A percentile compares a stretch with the other conserved stretches of the same genome.
Conservation (phyloP, 2,113 vertebrate species). For the Grammomys dolichurus region DNA sequence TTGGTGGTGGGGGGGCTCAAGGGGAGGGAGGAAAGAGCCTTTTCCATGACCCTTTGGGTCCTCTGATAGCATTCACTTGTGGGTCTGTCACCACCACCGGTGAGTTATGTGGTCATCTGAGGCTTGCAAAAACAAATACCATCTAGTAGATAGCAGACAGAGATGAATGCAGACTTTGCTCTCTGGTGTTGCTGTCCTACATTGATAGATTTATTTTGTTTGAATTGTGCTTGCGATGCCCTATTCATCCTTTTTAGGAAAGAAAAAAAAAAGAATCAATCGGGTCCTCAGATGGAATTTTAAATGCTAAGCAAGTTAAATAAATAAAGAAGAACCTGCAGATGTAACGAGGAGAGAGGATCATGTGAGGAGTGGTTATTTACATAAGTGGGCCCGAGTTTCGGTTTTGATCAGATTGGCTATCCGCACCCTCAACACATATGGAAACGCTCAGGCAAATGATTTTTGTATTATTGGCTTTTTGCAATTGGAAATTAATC, state of each 20-base stretch:
- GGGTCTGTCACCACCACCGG: conserved; percentile 59
- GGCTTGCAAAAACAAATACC: conserved; percentile 77
- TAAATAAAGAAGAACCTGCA: conserved; percentile 75
- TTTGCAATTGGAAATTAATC: conserved; percentile 84
- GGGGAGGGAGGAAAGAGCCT: background rate
- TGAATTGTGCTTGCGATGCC: conserved; percentile 72
- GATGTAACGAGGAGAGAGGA: conserved; percentile 58
- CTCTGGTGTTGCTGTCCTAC: conserved; percentile 52
- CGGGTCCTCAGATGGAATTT: conserved; percentile 74
- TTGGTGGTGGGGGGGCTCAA: background rate
- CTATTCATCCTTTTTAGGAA: conserved; percentile 72
- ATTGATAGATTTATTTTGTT: conserved; percentile 72
- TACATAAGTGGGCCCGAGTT: conserved; percentile 74
- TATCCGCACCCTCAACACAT: conserved; percentile 65
- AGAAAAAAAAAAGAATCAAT: conserved; percentile 59
- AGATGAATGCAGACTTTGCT: conserved; percentile 71
- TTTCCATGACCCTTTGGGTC: conserved; percentile 39
- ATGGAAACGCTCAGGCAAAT: conserved; percentile 83
- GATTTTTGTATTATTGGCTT: conserved; percentile 76
- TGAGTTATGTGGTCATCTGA: conserved; percentile 75
- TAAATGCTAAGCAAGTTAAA: conserved; percentile 82
- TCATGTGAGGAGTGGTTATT: conserved; percentile 69
- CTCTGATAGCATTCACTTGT: conserved; percentile 67
- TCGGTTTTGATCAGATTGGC: conserved; percentile 75
- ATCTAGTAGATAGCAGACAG: conserved; percentile 61